Base-by-base conservation (phyloP, 2,113 vertebrate species). In the Struthio camelus region DNA sequence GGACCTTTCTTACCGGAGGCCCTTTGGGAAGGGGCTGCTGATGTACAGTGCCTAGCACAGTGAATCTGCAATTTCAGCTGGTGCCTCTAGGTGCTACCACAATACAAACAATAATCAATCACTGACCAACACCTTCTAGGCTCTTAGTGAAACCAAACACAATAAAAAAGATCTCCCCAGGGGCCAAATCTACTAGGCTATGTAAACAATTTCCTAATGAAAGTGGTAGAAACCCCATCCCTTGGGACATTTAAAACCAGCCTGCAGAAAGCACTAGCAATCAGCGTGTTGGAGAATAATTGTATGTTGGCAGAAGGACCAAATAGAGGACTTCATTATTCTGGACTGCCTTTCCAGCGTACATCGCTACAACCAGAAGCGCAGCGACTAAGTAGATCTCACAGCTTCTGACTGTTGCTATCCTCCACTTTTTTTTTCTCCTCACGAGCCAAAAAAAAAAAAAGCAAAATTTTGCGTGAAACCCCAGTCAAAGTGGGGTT, bases 91-190 rank as follows among this genome's bases (percentile, higher is more conserved):
- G 96, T 96, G 96, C 83, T 96, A 96, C 96, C 94, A 95, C 90
- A 97, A 96, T 96, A 95, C 96, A 97, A 95, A 97, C 96, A 96
- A 96, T 96, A 93, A 96, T 97, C 95, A 97, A 97, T 96, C 96
- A 96, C 92, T 79, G 94, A 54, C 78, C 86, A 80, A 87, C 95
- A 96, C 94, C 95, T 95, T 75, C 34, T 15, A 91, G 90, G 70
- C 86, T 86, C 90, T 92, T 51, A 40, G 65, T 72, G 92, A 96
- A 97, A 95, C 93, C 80, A 95, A 96, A 96, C 92, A 92, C 96
- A 95, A 76, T 79, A 92, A 93, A 96, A 71, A 93, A 90, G 50
- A 46, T 54, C 73, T 96, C 94, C 89, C 92, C 51, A 58, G 92
- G 83, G 95, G 73, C 87, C 6, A 40, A 78, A 91, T 91, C 92